Evolutionary conservation across 2,888 invertebrate genomes (phyloP).

Genomic region (Lepidochitona cinerea): DNA sequence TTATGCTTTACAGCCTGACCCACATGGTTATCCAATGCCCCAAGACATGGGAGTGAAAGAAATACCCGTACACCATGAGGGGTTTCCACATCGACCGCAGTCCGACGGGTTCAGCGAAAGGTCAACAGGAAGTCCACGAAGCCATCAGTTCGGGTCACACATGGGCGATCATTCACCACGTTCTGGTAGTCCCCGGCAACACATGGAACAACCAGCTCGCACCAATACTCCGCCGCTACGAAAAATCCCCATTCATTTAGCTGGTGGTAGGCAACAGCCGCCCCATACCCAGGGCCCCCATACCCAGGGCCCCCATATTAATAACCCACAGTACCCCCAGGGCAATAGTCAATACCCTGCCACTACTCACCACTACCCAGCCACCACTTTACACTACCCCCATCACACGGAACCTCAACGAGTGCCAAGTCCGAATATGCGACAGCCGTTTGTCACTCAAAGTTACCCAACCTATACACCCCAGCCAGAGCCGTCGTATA

Average conservation of each 20-base stretch:
- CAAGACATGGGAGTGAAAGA: conserved; percentile 7
- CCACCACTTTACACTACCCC: background rate
- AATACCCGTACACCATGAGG: conserved; percentile 23
- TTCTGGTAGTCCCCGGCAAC: background rate
- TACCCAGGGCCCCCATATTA: background rate
- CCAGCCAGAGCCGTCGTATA: conserved; percentile 9
- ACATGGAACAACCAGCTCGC: background rate
- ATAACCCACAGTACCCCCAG: background rate
- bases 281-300: background rate
- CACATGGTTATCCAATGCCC: background rate
- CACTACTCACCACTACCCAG: background rate
- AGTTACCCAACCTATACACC: conserved; percentile 8
- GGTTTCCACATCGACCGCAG: background rate
- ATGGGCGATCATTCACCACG: background rate
- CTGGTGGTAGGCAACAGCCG: background rate
- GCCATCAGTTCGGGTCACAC: background rate
- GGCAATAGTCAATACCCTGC: background rate
- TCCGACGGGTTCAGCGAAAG: background rate
- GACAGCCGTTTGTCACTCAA: background rate
- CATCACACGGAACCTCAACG: background rate
- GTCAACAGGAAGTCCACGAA: background rate
- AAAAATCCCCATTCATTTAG: background rate
- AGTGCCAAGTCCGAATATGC: background rate
- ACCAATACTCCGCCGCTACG: background rate
- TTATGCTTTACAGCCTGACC: background rate